Conservation (phyloP, 2,888 invertebrate species). For the Megastigmus dorsalis region DNA sequence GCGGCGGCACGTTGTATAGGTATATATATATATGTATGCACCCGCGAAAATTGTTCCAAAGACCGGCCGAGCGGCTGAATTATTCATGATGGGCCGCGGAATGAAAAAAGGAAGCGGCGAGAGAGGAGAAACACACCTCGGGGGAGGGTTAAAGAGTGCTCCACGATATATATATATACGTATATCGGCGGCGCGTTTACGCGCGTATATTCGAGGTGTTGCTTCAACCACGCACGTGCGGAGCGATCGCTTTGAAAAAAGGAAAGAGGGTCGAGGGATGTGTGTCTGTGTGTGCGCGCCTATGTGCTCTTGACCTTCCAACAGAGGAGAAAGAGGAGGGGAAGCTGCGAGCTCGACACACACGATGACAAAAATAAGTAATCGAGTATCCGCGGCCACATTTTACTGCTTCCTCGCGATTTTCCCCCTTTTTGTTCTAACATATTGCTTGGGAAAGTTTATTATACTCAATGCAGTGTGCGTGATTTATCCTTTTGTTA, state of each 20-base stretch:
- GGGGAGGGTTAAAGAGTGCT: slow-evolving; percentile 18
- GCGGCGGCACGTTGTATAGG: too few relatives aligned
- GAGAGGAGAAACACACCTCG: background rate
- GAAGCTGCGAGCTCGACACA: too few relatives aligned
- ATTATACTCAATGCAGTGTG: too few relatives aligned
- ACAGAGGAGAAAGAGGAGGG: slow-evolving; percentile 1
- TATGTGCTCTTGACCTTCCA: slow-evolving; percentile 47
- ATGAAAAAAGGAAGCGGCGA: background rate
- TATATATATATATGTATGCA: too few relatives aligned
- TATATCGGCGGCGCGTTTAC: background rate
- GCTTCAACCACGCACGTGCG: background rate
- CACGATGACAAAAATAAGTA: slow-evolving; percentile 11
- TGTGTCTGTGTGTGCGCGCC: too few relatives aligned
- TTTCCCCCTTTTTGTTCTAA: too few relatives aligned
- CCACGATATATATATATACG: background rate
- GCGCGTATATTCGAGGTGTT: background rate
- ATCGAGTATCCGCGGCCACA: background rate
- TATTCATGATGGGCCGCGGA: slow-evolving; percentile 40
- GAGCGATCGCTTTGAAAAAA: background rate
- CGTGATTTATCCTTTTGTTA: too few relatives aligned
- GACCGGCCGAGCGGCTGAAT: slow-evolving; percentile 26
- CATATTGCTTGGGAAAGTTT: too few relatives aligned
- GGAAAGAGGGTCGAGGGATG: background rate
- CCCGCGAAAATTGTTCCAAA: slow-evolving; percentile 38
- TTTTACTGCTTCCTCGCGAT: too few relatives aligned